Evolutionary conservation across 2,797 vertebrate species (phyloP).

Genomic region (Lemur catta): DNA sequence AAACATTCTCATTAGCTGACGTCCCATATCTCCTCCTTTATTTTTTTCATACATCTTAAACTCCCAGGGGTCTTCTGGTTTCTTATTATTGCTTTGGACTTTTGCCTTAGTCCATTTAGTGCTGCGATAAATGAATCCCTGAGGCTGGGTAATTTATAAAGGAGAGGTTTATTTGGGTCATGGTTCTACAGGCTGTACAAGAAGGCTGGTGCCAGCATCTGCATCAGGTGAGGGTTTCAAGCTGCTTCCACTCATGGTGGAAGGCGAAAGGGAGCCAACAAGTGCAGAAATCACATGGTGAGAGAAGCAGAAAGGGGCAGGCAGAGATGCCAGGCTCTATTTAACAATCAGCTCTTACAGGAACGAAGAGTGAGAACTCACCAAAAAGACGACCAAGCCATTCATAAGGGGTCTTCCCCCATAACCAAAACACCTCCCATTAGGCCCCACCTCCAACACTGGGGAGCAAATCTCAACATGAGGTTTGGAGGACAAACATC

Average conservation of each 20-base stretch:
- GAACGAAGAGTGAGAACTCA: background rate
- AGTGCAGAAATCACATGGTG: background rate
- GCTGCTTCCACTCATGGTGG: background rate
- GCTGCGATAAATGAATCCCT: background rate
- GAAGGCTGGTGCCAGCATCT: background rate
- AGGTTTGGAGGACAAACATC: background rate
- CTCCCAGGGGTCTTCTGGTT: background rate
- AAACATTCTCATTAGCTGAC: background rate
- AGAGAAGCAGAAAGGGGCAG: background rate
- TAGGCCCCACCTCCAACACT: background rate
- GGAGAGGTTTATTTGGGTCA: background rate
- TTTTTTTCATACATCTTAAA: background rate
- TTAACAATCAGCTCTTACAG: background rate
- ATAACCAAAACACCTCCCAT: background rate
- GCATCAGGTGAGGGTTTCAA: background rate
- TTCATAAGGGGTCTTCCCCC: background rate
- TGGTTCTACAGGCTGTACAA: background rate
- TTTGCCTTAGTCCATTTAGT: background rate
- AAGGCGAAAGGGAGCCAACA: background rate
- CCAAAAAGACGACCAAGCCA: background rate
- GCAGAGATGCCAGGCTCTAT: background rate
- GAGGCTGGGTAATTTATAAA: background rate
- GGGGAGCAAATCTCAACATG: background rate
- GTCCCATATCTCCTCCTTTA: background rate
- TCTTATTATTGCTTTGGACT: background rate